Conservation (phyloP, 2,113 vertebrate genomes). For the Peromyscus polionotus region DNA sequence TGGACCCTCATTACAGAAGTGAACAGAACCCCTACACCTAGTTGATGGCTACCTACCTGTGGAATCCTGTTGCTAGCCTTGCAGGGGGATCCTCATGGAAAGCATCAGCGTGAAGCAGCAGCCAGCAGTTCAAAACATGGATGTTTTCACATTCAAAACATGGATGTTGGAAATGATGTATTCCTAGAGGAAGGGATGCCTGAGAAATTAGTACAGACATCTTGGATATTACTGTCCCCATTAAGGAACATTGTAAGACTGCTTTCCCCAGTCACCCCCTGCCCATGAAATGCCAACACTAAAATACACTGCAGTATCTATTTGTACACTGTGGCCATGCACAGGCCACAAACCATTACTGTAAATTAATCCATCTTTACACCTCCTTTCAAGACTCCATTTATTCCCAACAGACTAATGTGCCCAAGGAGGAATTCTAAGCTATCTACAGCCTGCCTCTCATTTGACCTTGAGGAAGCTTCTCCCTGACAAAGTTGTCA, state of each 20-base stretch:
- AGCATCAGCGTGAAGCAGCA: background rate
- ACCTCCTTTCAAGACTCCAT: background rate
- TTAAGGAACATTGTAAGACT: background rate
- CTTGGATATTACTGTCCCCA: background rate
- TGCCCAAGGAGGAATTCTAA: background rate
- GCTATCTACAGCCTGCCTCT: background rate
- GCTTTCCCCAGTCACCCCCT: background rate
- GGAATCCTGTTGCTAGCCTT: background rate
- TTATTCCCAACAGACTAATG: background rate
- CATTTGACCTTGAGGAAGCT: background rate
- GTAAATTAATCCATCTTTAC: background rate
- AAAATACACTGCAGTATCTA: background rate
- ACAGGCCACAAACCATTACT: background rate
- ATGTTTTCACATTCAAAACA: background rate
- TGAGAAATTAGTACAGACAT: background rate
- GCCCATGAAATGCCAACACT: background rate
- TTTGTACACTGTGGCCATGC: background rate
- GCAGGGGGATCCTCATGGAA: background rate
- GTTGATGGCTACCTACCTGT: background rate
- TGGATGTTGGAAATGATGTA: too few relatives aligned
- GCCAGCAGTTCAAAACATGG: background rate
- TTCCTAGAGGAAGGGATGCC: background rate
- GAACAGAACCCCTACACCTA: background rate
- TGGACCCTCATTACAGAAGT: background rate
- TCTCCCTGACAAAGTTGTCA: background rate